Evolutionary conservation across 2,888 invertebrate species (phyloP).

Genomic region (Oscheius sp.): DNA sequence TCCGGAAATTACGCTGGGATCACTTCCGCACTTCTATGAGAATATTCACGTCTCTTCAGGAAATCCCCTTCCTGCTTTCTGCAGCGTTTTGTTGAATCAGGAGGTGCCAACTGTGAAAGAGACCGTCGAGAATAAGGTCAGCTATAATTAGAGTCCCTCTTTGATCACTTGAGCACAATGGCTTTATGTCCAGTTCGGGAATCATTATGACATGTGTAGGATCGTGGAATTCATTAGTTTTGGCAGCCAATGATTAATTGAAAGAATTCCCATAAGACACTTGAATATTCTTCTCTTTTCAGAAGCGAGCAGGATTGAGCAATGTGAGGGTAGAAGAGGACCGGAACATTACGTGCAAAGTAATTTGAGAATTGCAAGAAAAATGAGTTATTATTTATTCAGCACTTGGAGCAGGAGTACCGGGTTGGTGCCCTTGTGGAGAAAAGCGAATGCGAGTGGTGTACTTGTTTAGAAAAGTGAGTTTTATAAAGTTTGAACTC

Average conservation of each 20-base stretch:
- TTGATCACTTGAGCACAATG: background rate
- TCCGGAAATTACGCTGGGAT: slow-evolving; percentile 22
- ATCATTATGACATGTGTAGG: slow-evolving; percentile 20
- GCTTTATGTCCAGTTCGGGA: background rate
- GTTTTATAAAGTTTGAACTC: no score
- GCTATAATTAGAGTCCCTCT: background rate
- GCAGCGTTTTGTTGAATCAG: slow-evolving; percentile 36
- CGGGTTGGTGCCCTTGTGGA: background rate
- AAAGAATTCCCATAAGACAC: slow-evolving; percentile 26
- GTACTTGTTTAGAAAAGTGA: background rate
- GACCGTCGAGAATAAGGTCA: slow-evolving; percentile 11
- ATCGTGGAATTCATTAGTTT: slow-evolving; percentile 17
- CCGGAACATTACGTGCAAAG: slow-evolving; percentile 10
- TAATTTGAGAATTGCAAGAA: background rate
- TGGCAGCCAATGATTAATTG: slow-evolving; percentile 17
- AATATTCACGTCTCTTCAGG: slow-evolving; percentile 44
- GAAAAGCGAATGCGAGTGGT: background rate
- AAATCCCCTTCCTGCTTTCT: slow-evolving; percentile 45
- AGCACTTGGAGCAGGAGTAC: background rate
- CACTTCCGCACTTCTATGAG: slow-evolving; percentile 27
- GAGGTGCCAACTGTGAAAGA: slow-evolving; percentile 16
- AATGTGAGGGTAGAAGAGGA: background rate
- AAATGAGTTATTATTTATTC: background rate
- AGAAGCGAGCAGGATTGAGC: background rate
- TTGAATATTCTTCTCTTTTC: slow-evolving; percentile 29